phyloP scores from a whole-genome alignment of 1,140 invertebrate genomes.

The Trachelipus rathkii region DNA sequence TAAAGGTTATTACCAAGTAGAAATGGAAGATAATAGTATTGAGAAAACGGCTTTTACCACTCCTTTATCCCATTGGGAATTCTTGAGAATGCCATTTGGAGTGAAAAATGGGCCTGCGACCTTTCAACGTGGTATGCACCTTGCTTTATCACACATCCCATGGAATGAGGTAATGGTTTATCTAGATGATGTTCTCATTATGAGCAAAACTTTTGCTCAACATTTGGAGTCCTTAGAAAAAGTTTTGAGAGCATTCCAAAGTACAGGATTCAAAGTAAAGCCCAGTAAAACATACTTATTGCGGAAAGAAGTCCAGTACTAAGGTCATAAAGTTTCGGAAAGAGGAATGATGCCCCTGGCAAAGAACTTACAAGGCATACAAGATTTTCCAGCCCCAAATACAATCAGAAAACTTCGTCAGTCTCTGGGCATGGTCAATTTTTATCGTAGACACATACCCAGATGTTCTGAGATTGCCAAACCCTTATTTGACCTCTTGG shows the following conservation, averaged over 20 bases:
- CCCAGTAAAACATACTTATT: neutral
- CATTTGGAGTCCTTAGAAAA: neutral
- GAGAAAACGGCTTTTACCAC: constrained; percentile 24
- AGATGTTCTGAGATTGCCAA: constrained; percentile 17
- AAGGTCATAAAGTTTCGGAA: neutral
- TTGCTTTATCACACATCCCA: neutral
- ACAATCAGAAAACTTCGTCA: neutral
- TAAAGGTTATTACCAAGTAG: constrained; percentile 24
- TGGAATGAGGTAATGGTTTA: neutral
- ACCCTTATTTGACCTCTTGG: neutral
- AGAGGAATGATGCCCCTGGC: neutral
- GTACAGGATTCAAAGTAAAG: neutral
- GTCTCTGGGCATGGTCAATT: neutral
- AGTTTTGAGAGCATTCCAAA: neutral
- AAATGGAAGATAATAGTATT: constrained; percentile 17
- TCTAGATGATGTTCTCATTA: neutral
- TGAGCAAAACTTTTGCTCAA: neutral
- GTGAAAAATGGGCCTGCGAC: constrained; percentile 11
- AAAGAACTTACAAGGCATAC: neutral
- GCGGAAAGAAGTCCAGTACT: neutral
- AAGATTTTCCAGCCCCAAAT: neutral
- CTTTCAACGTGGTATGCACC: neutral
- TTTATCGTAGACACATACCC: neutral
- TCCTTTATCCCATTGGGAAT: constrained; percentile 18
- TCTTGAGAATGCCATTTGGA: constrained; percentile 21